Conservation (phyloP, 1,140 invertebrate species). For the Ceratosolen fusciceps region DNA sequence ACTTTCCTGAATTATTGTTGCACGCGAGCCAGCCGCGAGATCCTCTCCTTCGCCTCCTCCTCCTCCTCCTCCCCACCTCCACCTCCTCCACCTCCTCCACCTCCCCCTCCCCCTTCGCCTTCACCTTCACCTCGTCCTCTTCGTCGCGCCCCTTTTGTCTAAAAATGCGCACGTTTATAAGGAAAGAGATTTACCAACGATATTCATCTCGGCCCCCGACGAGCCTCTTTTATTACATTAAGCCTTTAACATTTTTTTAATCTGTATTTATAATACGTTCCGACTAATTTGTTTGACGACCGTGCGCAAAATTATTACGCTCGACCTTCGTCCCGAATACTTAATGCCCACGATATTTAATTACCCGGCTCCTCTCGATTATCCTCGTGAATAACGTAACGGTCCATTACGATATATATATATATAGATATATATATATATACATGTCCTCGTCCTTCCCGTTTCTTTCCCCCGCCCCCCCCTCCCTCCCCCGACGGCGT, state of each 20-base stretch:
- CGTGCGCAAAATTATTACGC: background rate
- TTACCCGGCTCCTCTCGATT: background rate
- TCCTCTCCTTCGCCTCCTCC: too few relatives aligned
- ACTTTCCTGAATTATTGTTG: conserved; percentile 7
- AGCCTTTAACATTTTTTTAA: background rate
- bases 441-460: background rate
- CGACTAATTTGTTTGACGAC: background rate
- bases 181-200: background rate
- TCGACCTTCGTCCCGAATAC: background rate
- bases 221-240: background rate
- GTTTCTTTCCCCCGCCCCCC: background rate
- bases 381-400: background rate
- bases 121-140: too few relatives aligned
- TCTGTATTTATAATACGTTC: background rate
- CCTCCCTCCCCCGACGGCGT: too few relatives aligned
- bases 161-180: conserved; percentile 8
- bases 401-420: too few relatives aligned
- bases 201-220: background rate
- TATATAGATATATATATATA: too few relatives aligned
- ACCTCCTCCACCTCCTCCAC: too few relatives aligned
- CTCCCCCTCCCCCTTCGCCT: too few relatives aligned
- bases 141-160: background rate
- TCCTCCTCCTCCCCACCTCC: too few relatives aligned
- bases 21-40: background rate
- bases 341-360: background rate